Base-by-base conservation (phyloP, 2,797 vertebrate genomes). In the Anomalospiza imberbis region DNA sequence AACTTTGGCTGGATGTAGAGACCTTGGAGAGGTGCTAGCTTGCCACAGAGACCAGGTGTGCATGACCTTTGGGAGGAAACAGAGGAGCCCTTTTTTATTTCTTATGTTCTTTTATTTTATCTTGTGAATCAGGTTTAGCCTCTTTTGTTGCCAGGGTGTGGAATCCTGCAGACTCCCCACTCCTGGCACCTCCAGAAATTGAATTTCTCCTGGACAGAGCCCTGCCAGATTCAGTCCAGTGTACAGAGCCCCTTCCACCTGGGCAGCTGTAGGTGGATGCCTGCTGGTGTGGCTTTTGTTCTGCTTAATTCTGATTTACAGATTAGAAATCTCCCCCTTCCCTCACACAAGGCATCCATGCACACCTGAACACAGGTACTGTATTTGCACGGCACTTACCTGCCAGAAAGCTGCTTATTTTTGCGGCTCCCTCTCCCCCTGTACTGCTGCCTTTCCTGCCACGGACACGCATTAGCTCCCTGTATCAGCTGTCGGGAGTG, bases 401-500 rank as follows among this genome's bases (percentile, higher is more conserved):
- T 89, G 72, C 11, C 38, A 72, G 70, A 62, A 63, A 45, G 47
- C n/a, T 31, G 26, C 40, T 93, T 68, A 9, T 63, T 61, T 78
- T 78, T 84, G 73, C 32, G n/a, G 21, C 42, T 88, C 51, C 24
- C 51, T 63, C 34, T 48, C 57, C 0, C 14, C n/a, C n/a, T 53
- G 58, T 65, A 9, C 21, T 15, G 51, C 70, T 93, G 80, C 84
- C 24, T 32, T 61, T 40, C 67, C 55, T 4, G 3, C 82, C 66
- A 79, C 0, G 7, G 71, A 51, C 77, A 42, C 0, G 4, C 88
- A 42, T 62, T 72, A 71, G n/a, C 50, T 92, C 91, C 57, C 58
- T 36, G 60, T 22, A 62, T 89, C 79, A 77, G 89, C 91, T 94
- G 88, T 95, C 58, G 24, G 71, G 58, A 82, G 81, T 12, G 80